Evolutionary conservation across 92 coral and sea anemone genomes (phyloP).

Genomic region (Desmophyllum pertusum): DNA sequence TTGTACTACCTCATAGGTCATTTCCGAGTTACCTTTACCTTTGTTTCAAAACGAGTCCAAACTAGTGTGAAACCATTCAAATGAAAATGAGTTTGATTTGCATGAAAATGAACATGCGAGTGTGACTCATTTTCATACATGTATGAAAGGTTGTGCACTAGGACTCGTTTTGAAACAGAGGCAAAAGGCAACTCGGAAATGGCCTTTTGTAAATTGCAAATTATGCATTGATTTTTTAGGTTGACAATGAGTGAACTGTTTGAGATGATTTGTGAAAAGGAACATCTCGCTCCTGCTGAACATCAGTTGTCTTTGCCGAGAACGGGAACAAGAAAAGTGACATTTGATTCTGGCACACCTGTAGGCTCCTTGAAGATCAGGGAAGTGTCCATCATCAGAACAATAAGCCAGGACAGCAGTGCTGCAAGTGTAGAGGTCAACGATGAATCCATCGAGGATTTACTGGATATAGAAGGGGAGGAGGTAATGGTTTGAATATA

Average conservation of each 20-base stretch:
- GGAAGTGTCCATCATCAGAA: constrained; percentile 64
- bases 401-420: constrained; percentile 25
- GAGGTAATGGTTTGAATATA: constrained; percentile 31
- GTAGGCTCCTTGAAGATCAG: constrained; percentile 80
- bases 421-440: constrained; percentile 25
- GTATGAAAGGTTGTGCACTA: too few species aligned
- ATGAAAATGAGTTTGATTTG: too few species aligned
- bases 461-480: constrained; percentile 53
- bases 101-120: too few species aligned
- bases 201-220: too few species aligned
- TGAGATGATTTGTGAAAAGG: constrained; percentile 75
- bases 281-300: constrained; percentile 47
- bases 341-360: constrained; percentile 74
- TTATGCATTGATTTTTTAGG: constrained; percentile 29
- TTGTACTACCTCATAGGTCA: too few species aligned
- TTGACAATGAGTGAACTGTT: constrained; percentile 85
- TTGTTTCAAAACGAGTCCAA: too few species aligned
- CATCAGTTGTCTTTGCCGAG: constrained; percentile 77
- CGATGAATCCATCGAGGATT: constrained; percentile 17
- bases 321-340: constrained; percentile 63
- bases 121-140: too few species aligned
- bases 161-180: too few species aligned
- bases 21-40: too few species aligned
- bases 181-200: too few species aligned
- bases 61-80: too few species aligned